phyloP scores from a whole-genome alignment of 2,113 vertebrate genomes.

The Pseudopodoces humilis region DNA sequence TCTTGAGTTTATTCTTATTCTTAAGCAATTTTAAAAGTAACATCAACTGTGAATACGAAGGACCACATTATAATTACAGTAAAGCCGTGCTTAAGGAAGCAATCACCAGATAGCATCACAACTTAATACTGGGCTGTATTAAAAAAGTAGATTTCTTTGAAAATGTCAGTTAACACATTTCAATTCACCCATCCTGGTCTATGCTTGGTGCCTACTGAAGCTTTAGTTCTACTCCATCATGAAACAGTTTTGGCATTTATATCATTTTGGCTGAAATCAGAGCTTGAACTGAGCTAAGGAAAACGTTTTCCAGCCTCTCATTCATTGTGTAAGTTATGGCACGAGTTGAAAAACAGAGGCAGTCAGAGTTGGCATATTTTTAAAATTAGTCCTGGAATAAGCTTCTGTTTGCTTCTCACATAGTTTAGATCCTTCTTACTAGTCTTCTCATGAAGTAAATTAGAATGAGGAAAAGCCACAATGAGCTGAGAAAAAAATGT shows the following conservation, averaged over 20 bases:
- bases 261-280: neutral
- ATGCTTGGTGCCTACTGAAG: neutral
- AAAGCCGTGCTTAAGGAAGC: neutral
- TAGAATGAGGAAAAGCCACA: neutral
- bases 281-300: neutral
- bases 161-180: neutral
- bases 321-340: neutral
- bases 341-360: neutral
- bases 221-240: neutral
- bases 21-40: neutral
- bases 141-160: neutral
- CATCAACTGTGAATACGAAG: neutral
- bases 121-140: neutral
- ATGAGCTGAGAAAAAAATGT: fast-evolving
- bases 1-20: neutral
- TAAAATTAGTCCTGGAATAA: neutral
- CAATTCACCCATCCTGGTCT: neutral
- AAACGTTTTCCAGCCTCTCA: neutral
- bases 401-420: neutral
- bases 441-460: neutral
- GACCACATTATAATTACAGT: neutral
- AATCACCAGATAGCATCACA: neutral
- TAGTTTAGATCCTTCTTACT: neutral
- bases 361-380: neutral
- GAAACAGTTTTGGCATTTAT: neutral